Percentiles rank a stretch among this genome's conserved stretches.
These are phyloP conservation scores for Andrena trimmerana DNA, from an alignment of 2,888 invertebrate species.

Conservation along the genomic window DNA sequence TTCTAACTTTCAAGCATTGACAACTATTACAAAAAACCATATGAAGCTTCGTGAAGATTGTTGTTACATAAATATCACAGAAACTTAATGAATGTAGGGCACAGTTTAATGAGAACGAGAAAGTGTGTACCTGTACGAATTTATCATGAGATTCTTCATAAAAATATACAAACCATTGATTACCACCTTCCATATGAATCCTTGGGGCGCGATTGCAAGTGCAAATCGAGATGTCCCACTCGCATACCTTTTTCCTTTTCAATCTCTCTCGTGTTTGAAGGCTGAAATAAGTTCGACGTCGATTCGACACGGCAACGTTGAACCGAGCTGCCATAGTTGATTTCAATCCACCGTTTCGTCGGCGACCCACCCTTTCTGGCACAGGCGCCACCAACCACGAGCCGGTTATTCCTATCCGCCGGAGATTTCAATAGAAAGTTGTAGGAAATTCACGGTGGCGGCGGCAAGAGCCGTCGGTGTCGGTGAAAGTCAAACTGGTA, in stretches of 20 bases:
- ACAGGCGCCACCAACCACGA: constrained; percentile 49
- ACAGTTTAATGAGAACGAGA: no score
- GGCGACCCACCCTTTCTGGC: constrained; percentile 33
- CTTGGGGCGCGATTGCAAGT: neutral
- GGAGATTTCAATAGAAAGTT: constrained; percentile 79
- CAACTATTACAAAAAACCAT: no score
- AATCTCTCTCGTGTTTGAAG: neutral
- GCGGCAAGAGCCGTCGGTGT: constrained; percentile 70
- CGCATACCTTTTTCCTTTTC: neutral
- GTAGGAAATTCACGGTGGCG: constrained; percentile 77
- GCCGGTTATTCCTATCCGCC: constrained; percentile 72
- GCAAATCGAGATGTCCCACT: neutral
- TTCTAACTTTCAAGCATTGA: no score
- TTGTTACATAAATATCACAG: no score
- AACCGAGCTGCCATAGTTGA: constrained; percentile 55
- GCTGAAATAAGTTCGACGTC: constrained; percentile 52
- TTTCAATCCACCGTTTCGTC: constrained; percentile 64
- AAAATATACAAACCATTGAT: neutral
- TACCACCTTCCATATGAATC: neutral
- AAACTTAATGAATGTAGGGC: no score
- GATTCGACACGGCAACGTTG: constrained; percentile 31
- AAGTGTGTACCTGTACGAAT: no score
- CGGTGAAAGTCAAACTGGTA: constrained; percentile 74
- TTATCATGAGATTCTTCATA: no score
- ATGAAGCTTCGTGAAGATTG: no score